Evolutionary conservation across 2,888 invertebrate species (phyloP), one percentile per base, ranked within the genome.

Genomic region (Cistogaster globosa): DNA sequence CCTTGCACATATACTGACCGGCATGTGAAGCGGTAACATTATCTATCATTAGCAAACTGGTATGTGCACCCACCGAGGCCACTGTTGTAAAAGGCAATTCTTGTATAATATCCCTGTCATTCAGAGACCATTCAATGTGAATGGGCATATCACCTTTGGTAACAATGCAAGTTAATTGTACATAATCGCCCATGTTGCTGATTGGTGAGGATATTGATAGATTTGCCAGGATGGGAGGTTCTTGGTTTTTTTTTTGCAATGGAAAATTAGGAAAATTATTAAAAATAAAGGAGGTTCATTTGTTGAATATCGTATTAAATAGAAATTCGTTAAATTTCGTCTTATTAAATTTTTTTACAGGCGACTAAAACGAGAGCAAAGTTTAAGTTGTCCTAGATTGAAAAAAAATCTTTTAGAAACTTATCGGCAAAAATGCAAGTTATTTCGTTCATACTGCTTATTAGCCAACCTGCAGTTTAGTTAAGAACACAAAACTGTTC

Each of bases 101-200:
- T 84, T 89, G 86, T 12, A 87, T 85, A 75, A 88, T 20, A 57
- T 87, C 83, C 38, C 85, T 77, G 18, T 84, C 88, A 83, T 91
- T 91, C 2, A 92, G 82, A 45, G 86, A 87, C 95, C 95, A 95
- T 14, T 94, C 93, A 89, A 95, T 95, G 86, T 94, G 94, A 57
- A 95, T 94, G 0, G 95, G 95, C 93, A 95, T 94, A 90, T 95
- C 95, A 22, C 95, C 95, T 55, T 95, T 95, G 57, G 96, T 97
- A 69, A 97, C 96, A 68, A 96, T 96, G 91, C 97, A 97, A 1
- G 97, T 96, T 57, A 97, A 94, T 90, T 97, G 96, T 69, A 96
- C 95, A 88, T 97, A 94, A 92, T 97, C 96, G 76, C 96, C 96
- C 83, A 91, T 89, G 86, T 90, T 88, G 69, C 90, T 90, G 16